Percentiles rank a stretch among this genome's conserved stretches.
Conservation (phyloP, 2,113 vertebrate genomes). For the Leucosticte australis region DNA sequence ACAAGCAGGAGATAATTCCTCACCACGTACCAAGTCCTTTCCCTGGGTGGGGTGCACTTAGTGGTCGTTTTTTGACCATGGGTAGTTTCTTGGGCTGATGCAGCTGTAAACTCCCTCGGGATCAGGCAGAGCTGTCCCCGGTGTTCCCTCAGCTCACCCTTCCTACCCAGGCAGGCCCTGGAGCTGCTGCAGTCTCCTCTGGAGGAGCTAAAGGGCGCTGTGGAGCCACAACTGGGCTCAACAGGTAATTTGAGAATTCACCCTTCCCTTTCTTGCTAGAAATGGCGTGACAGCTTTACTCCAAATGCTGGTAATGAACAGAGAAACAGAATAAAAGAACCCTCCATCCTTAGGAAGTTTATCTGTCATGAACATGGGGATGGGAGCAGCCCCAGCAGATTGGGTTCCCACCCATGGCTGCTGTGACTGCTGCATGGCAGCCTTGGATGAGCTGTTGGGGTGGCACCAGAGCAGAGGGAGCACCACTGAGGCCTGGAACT, state of each 20-base stretch:
- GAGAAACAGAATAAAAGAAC: neutral
- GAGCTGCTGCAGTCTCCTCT: neutral
- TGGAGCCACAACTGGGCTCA: neutral
- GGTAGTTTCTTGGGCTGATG: neutral
- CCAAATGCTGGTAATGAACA: neutral
- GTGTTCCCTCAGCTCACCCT: neutral
- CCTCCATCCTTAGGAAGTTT: neutral
- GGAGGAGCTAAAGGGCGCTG: neutral
- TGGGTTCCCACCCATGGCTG: accelerated
- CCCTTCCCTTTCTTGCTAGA: neutral
- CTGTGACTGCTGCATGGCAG: neutral
- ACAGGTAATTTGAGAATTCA: neutral
- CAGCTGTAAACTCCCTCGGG: neutral
- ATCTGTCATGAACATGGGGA: neutral
- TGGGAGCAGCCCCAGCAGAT: neutral
- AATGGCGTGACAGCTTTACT: neutral
- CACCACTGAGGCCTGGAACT: accelerated
- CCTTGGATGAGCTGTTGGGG: neutral
- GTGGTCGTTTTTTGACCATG: accelerated
- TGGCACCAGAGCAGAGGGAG: accelerated
- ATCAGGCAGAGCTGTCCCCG: neutral
- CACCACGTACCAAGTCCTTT: accelerated
- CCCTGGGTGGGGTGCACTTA: neutral
- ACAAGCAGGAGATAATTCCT: neutral
- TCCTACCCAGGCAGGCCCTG: neutral